Evolutionary conservation across 2,888 invertebrate species (phyloP).

Genomic region (Tetheella fluctuosa): DNA sequence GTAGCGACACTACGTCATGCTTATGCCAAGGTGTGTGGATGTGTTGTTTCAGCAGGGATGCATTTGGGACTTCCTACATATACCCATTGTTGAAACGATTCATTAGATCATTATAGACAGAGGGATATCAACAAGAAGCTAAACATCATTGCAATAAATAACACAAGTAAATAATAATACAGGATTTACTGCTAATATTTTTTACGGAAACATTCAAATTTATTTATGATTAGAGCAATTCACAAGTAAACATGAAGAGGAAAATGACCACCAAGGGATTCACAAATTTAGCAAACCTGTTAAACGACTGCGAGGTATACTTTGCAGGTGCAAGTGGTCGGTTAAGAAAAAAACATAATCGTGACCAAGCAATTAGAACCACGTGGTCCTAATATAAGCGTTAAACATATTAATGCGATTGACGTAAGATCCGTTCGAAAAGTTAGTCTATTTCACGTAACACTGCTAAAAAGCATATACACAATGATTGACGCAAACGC

Average conservation of each 20-base stretch:
- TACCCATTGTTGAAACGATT: not conserved
- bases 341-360: conserved; percentile 29
- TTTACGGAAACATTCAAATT: conserved; percentile 4
- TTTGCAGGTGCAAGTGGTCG: conserved; percentile 18
- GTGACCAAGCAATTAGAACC: conserved; percentile 48
- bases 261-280: not conserved
- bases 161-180: conserved; percentile 3
- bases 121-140: not conserved
- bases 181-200: not conserved
- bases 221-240: conserved; percentile 8
- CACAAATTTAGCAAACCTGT: not conserved
- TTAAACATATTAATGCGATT: conserved; percentile 56
- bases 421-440: conserved; percentile 59
- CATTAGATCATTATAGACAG: too few relatives aligned
- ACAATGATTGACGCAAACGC: conserved; percentile 68
- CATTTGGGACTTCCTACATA: conserved; percentile 31
- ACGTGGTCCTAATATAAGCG: conserved; percentile 32
- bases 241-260: not conserved
- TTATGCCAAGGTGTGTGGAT: conserved; percentile 62
- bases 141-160: not conserved
- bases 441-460: conserved; percentile 59
- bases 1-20: conserved; percentile 78
- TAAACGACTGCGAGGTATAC: not conserved
- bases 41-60: conserved; percentile 54
- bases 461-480: conserved; percentile 62